Evolutionary conservation across 2,113 vertebrate species (phyloP).

Genomic region (Cinclus mexicanus): DNA sequence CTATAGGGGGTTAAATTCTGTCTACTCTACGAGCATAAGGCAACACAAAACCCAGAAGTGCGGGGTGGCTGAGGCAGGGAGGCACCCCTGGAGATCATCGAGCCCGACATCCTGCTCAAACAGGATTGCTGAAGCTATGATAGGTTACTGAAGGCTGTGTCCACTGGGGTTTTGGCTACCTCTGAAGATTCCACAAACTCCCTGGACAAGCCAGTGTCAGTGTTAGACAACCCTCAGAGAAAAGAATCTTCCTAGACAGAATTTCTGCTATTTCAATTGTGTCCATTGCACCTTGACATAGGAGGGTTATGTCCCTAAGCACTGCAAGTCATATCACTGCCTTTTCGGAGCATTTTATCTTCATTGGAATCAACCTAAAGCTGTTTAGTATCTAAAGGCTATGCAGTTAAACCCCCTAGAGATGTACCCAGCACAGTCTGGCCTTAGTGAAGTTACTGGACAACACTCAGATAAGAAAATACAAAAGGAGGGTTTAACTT

Average conservation of each 20-base stretch:
- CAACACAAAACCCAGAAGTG: neutral
- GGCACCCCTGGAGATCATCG: fast-evolving
- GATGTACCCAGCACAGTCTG: neutral
- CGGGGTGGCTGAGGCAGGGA: neutral
- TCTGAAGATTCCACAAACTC: neutral
- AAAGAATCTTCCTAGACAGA: neutral
- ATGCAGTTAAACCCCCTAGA: neutral
- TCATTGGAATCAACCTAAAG: neutral
- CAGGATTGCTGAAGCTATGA: neutral
- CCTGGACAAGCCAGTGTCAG: neutral
- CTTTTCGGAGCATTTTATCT: neutral
- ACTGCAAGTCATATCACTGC: neutral
- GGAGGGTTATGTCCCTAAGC: neutral
- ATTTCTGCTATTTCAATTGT: neutral
- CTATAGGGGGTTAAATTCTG: neutral
- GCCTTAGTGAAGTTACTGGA: neutral
- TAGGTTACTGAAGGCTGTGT: neutral
- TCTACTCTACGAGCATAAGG: neutral
- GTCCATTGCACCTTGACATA: neutral
- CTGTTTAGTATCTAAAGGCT: neutral
- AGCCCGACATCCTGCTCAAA: neutral
- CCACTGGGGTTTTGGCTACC: neutral
- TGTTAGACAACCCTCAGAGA: neutral
- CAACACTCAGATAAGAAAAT: neutral
- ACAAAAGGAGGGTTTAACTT: neutral